These are phyloP conservation scores for Tetranychus truncatus DNA, from an alignment of 2,888 invertebrate genomes.

Conservation along the genomic window DNA sequence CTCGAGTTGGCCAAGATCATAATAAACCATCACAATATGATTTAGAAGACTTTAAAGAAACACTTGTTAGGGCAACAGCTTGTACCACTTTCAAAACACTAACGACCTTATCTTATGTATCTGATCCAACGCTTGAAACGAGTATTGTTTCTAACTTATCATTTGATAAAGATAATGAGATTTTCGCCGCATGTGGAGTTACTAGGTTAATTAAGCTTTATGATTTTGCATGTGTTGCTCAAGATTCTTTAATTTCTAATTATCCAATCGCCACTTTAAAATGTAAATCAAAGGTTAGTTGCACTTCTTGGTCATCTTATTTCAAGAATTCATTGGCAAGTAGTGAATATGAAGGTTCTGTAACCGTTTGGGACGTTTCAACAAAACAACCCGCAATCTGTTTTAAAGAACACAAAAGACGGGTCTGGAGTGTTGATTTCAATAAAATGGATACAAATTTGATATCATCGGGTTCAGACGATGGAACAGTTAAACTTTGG, in stretches of 20 bases:
- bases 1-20: slow-evolving; percentile 35
- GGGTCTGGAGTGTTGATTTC: slow-evolving; percentile 91
- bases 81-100: slow-evolving; percentile 58
- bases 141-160: slow-evolving; percentile 53
- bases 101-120: slow-evolving; percentile 71
- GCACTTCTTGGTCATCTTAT: slow-evolving; percentile 81
- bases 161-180: slow-evolving; percentile 86
- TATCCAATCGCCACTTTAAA: slow-evolving; percentile 80
- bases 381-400: slow-evolving; percentile 43
- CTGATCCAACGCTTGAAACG: slow-evolving; percentile 58
- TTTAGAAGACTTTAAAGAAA: slow-evolving; percentile 51
- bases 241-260: slow-evolving; percentile 71
- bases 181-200: slow-evolving; percentile 85
- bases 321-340: slow-evolving; percentile 70
- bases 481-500: slow-evolving; percentile 80
- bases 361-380: slow-evolving; percentile 73
- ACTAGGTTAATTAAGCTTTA: slow-evolving; percentile 79
- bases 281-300: slow-evolving; percentile 74
- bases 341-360: slow-evolving; percentile 82
- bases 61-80: slow-evolving; percentile 63
- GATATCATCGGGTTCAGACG: slow-evolving; percentile 78
- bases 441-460: slow-evolving; percentile 71
- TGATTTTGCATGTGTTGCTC: slow-evolving; percentile 65
- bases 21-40: slow-evolving; percentile 26
- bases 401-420: slow-evolving; percentile 66